Evolutionary conservation across 2,888 invertebrate species (phyloP).

Genomic region (Chironomus riparius): DNA sequence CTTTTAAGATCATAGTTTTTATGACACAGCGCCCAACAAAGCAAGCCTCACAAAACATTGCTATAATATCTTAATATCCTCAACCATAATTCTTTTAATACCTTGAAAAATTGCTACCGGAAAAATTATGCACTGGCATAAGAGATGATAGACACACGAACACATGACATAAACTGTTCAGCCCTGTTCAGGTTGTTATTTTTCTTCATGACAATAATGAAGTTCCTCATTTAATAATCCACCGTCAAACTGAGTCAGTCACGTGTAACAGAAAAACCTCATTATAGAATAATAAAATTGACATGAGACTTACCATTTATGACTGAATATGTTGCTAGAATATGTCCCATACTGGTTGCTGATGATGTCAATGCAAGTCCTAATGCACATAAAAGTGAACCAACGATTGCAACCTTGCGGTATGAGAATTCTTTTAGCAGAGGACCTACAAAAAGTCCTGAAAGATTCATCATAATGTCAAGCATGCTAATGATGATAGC

Average conservation of each 20-base stretch:
- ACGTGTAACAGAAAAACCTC: background rate
- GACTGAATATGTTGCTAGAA: conserved; percentile 63
- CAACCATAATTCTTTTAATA: too few species aligned
- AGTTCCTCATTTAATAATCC: too few species aligned
- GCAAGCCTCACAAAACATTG: too few species aligned
- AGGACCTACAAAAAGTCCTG: conserved; percentile 68
- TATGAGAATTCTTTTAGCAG: conserved; percentile 65
- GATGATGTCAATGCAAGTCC: conserved; percentile 60
- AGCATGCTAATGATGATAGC: conserved; percentile 65
- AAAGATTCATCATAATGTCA: conserved; percentile 69
- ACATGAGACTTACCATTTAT: conserved; percentile 52
- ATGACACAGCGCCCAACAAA: too few species aligned
- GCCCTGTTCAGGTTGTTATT: too few species aligned
- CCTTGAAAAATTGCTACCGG: too few species aligned
- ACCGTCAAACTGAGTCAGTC: background rate
- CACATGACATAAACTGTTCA: too few species aligned
- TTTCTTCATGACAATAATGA: too few species aligned
- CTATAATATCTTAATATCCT: too few species aligned
- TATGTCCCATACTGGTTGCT: conserved; percentile 62
- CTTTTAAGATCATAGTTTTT: too few species aligned
- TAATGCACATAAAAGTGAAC: conserved; percentile 55
- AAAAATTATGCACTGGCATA: too few species aligned
- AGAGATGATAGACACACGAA: too few species aligned
- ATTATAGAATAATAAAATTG: background rate
- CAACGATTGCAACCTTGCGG: conserved; percentile 59